A percentile compares a stretch with the other conserved stretches of the same genome.
Evolutionary conservation across 1,140 invertebrate species (phyloP).

Genomic region (Diplogasteroides magnus): DNA sequence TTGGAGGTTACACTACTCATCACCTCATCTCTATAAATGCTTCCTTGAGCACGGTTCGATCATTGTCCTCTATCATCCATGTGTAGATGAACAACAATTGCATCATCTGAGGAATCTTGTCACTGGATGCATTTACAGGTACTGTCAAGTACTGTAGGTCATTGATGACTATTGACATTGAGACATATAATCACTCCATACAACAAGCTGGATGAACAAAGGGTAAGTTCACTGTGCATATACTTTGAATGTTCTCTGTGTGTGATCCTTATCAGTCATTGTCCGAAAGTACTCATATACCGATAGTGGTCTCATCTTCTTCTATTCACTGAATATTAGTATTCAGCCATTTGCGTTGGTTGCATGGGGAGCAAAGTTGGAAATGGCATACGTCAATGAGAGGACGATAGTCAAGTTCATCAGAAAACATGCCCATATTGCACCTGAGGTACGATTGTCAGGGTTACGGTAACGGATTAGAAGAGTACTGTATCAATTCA

Average conservation of each 20-base stretch:
- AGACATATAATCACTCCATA: slow-evolving; percentile 76
- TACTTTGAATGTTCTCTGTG: not conserved
- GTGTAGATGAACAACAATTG: slow-evolving; percentile 61
- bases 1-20: slow-evolving; percentile 63
- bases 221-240: slow-evolving; percentile 60
- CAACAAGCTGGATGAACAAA: slow-evolving; percentile 62
- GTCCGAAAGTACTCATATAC: too few relatives aligned
- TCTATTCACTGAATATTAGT: not conserved
- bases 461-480: slow-evolving; percentile 26
- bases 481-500: slow-evolving; percentile 25
- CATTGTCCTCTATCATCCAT: slow-evolving; percentile 81
- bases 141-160: too few relatives aligned
- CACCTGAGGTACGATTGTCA: slow-evolving; percentile 36
- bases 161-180: too few relatives aligned
- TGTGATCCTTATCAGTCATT: too few relatives aligned
- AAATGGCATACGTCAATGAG: slow-evolving; percentile 68
- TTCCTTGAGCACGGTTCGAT: slow-evolving; percentile 75
- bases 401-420: slow-evolving; percentile 66
- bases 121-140: slow-evolving; percentile 68
- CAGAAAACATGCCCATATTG: slow-evolving; percentile 31
- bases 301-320: too few relatives aligned
- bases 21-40: too few relatives aligned
- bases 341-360: slow-evolving; percentile 70
- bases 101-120: slow-evolving; percentile 64
- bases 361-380: slow-evolving; percentile 70